Conservation (phyloP, 2,113 vertebrate species). For the Pseudorhombus dupliciocellatus region DNA sequence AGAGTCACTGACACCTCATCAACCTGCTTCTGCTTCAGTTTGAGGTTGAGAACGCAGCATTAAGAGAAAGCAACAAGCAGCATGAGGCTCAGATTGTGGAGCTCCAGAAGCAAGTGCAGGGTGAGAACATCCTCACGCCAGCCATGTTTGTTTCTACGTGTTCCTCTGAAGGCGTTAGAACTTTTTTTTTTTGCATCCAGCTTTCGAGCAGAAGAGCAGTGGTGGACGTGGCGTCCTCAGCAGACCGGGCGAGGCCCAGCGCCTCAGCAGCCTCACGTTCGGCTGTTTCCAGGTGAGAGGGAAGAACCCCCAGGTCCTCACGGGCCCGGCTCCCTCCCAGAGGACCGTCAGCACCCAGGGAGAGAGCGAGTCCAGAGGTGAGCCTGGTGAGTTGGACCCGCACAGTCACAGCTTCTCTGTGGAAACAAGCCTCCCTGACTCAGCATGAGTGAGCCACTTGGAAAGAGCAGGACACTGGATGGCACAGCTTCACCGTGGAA, state of each 20-base stretch:
- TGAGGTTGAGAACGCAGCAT: conserved; percentile 91
- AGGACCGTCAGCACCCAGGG: conserved; percentile 66
- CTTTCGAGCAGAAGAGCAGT: conserved; percentile 79
- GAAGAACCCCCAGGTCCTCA: conserved; percentile 86
- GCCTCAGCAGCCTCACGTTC: conserved; percentile 93
- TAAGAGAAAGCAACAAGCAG: conserved; percentile 89
- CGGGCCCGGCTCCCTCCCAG: conserved; percentile 81
- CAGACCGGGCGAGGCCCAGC: conserved; percentile 87
- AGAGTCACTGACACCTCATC: background rate
- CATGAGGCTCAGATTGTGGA: conserved; percentile 89
- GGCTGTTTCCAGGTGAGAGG: conserved; percentile 92
- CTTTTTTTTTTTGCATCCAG: conserved; percentile 64
- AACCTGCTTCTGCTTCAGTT: conserved; percentile 78
- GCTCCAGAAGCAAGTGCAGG: conserved; percentile 88
- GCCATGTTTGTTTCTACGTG: background rate
- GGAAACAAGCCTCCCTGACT: background rate
- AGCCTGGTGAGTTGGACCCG: conserved; percentile 44
- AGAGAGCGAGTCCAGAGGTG: conserved; percentile 23
- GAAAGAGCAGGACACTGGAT: conserved; percentile 11
- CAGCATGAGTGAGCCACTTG: background rate
- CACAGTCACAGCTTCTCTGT: background rate
- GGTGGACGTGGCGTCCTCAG: conserved; percentile 57
- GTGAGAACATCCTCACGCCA: conserved; percentile 68
- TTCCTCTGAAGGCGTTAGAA: background rate
- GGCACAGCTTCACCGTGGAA: background rate